Base-by-base conservation (phyloP, 2,797 vertebrate species). In the Channa striata region DNA sequence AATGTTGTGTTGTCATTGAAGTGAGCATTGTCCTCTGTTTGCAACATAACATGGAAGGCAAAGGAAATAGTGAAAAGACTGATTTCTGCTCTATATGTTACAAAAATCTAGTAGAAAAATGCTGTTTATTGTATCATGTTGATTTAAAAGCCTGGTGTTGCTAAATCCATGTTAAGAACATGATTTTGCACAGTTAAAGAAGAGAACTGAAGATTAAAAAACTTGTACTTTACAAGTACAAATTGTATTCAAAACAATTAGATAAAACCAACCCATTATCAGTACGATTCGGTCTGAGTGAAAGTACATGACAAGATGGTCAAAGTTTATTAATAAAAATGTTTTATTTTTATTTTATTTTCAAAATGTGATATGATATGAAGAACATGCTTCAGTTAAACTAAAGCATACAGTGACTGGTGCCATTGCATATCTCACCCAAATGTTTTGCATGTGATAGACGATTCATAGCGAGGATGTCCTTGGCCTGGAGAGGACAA, bases 51-150 rank as follows among this genome's bases (percentile, higher is more conserved):
- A 51, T 34, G 4, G 44, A 61, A 61, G 53, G 19, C 19, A 70
- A 80, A 63, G 36, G 40, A 33, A 58, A 19, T 39, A 53, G n/a
- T 61, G 17, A 52, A 47, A 74, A 61, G 20, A 63, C 13, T 43
- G 17, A 50, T 59, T 58, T 65, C 14, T 67, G 25, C n/a, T 19
- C 13, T 49, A 19, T 17, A 17, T 34, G 30, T 10, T 17, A 10
- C 11, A 49, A 16, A 16, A 43, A 53, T 8, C 16, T 14, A 3
- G 6, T 19, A 8, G 10, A 48, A 49, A 20, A n/a, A 7, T 54
- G 4, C 6, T 63, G 20, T 64, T 34, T 46, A 34, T 13, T 53
- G 8, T 47, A 10, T 30, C 54, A n/a, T 57, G 17, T 19, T 21
- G 62, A 14, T 11, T n/a, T 53, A 30, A n/a, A 21, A 46, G 23